phyloP scores from a whole-genome alignment of 1,140 invertebrate genomes.

The Bombus soroeensis region DNA sequence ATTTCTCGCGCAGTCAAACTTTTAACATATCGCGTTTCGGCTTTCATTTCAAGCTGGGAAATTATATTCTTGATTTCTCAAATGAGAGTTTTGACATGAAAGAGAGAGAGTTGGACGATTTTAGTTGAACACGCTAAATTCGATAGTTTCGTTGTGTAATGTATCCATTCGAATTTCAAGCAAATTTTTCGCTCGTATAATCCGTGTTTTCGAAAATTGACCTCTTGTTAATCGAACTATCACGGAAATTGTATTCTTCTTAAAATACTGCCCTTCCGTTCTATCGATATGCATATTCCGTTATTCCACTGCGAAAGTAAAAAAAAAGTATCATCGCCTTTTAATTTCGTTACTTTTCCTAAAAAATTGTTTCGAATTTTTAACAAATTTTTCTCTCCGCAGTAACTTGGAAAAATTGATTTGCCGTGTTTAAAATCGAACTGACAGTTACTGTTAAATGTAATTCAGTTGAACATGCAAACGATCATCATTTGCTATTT shows the following conservation, averaged over 20 bases:
- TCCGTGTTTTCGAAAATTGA: not conserved
- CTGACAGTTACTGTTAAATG: not conserved
- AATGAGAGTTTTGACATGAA: not conserved
- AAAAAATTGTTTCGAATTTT: not conserved
- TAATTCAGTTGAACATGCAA: not conserved
- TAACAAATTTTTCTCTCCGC: not conserved
- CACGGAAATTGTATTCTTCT: not conserved
- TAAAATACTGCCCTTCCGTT: not conserved
- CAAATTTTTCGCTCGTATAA: not conserved
- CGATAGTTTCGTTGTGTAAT: not conserved
- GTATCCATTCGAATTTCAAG: not conserved
- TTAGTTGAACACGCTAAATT: not conserved
- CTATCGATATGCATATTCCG: not conserved
- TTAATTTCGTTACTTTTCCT: not conserved
- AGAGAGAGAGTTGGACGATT: not conserved
- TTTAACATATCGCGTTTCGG: not conserved
- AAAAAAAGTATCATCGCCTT: not conserved
- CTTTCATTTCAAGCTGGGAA: not conserved
- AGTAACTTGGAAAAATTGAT: not conserved
- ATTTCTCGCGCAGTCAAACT: not conserved
- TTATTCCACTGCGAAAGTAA: not conserved
- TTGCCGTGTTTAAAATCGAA: not conserved
- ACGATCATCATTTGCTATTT: no score
- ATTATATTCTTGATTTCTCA: constrained; percentile 5
- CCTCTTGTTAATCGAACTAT: not conserved